Evolutionary conservation across 2,888 invertebrate genomes (phyloP).

Genomic region (Meiosimyza platycephala): DNA sequence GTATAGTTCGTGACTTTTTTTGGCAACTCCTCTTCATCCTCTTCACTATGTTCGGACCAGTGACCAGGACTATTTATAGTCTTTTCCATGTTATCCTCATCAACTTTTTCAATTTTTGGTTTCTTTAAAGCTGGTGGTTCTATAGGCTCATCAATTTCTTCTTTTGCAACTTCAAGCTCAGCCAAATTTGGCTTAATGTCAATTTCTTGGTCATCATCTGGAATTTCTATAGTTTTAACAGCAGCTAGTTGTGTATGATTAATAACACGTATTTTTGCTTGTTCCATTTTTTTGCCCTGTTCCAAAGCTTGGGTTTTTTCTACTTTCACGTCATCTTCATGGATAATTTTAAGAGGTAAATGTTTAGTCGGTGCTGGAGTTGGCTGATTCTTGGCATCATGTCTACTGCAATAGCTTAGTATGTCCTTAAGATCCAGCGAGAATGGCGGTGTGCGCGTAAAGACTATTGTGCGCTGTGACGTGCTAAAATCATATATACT

Average conservation of each 20-base stretch:
- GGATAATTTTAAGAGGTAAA: neutral
- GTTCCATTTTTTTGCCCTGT: neutral
- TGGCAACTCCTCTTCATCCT: slow-evolving; percentile 48
- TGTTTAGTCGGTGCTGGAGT: neutral
- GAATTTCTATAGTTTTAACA: neutral
- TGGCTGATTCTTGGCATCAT: slow-evolving; percentile 48
- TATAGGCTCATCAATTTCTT: slow-evolving; percentile 47
- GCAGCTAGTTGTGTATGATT: too few species aligned
- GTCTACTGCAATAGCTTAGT: slow-evolving; percentile 58
- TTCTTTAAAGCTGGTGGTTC: slow-evolving; percentile 51
- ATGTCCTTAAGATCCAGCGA: slow-evolving; percentile 60
- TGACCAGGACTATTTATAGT: slow-evolving; percentile 43
- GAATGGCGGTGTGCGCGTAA: slow-evolving; percentile 51
- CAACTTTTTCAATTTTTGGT: slow-evolving; percentile 51
- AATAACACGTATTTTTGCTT: too few species aligned
- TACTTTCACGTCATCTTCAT: neutral
- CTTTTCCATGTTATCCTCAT: neutral
- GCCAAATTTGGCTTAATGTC: slow-evolving; percentile 42
- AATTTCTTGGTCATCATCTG: slow-evolving; percentile 4
- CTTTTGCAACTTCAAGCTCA: neutral
- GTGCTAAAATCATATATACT: slow-evolving; percentile 48
- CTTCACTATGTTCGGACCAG: slow-evolving; percentile 46
- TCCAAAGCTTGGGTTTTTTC: neutral
- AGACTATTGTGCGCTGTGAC: slow-evolving; percentile 44
- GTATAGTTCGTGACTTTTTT: slow-evolving; percentile 51